A percentile compares a stretch with the other conserved stretches of the same genome.
Evolutionary conservation across 2,113 vertebrate species (phyloP).

Genomic region (Paramormyrops kingsleyae): DNA sequence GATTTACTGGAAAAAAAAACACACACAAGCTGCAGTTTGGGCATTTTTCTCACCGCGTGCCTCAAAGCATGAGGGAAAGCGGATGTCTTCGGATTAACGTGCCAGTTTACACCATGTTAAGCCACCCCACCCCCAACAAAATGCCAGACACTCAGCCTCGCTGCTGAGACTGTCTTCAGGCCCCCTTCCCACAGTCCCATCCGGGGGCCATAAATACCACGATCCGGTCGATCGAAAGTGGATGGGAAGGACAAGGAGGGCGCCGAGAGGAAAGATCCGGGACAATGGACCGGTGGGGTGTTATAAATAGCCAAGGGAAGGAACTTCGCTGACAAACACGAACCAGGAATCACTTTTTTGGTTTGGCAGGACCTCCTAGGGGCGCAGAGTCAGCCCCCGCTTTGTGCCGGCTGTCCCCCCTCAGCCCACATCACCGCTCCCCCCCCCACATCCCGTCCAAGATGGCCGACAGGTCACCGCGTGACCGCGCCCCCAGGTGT

Average conservation of each 20-base stretch:
- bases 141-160: neutral
- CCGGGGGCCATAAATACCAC: neutral
- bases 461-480: neutral
- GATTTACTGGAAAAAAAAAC: neutral
- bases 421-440: neutral
- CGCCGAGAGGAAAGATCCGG: neutral
- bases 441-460: neutral
- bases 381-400: neutral
- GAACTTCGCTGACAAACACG: neutral
- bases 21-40: neutral
- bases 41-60: neutral
- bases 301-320: constrained; percentile 6
- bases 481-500: neutral
- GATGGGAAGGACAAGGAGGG: neutral
- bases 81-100: neutral
- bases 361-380: neutral
- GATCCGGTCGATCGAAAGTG: neutral
- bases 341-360: neutral
- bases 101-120: neutral
- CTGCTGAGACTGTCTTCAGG: neutral
- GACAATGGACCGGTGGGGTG: neutral
- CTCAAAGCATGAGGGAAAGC: neutral
- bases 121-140: neutral
- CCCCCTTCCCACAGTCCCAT: neutral
- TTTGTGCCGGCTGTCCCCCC: neutral